Conservation (phyloP, 2,797 vertebrate genomes). For the Galaxias olidus region DNA sequence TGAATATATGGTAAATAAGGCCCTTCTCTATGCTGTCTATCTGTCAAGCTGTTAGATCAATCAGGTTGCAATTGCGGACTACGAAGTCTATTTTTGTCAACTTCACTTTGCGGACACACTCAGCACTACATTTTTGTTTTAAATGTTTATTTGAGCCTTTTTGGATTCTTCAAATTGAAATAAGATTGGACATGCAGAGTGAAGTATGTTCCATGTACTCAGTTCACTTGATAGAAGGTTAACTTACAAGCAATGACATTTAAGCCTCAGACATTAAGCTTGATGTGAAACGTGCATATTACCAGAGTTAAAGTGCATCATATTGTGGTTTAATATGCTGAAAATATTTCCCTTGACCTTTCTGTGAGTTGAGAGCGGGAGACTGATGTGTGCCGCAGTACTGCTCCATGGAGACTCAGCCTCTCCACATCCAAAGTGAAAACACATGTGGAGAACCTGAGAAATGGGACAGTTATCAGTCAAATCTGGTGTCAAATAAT, state of each 20-base stretch:
- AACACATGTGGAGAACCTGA: slow-evolving; percentile 26
- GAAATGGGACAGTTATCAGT: slow-evolving; percentile 11
- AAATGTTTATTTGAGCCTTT: neutral
- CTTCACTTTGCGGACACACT: too few species aligned
- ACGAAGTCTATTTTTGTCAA: too few species aligned
- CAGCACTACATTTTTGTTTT: too few species aligned
- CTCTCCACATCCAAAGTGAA: slow-evolving; percentile 35
- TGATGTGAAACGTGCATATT: slow-evolving; percentile 39
- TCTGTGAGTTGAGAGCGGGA: slow-evolving; percentile 58
- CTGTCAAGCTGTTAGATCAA: too few species aligned
- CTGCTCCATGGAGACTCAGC: slow-evolving; percentile 25
- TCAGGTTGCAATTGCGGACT: too few species aligned
- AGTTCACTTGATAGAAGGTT: slow-evolving; percentile 37
- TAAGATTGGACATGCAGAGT: neutral
- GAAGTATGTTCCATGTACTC: neutral
- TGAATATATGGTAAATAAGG: too few species aligned
- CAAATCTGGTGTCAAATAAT: slow-evolving; percentile 2
- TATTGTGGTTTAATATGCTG: slow-evolving; percentile 65
- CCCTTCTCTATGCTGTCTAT: too few species aligned
- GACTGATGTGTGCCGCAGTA: slow-evolving; percentile 53
- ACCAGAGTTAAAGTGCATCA: slow-evolving; percentile 60
- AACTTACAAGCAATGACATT: slow-evolving; percentile 12
- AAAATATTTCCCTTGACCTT: slow-evolving; percentile 69
- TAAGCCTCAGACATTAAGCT: slow-evolving; percentile 29
- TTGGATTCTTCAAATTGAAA: too few species aligned